These are phyloP conservation scores for Pseudorhiza aurosa DNA, from an alignment of 30 jellyfish, hydroid and myxozoan species.

Conservation along the genomic window DNA sequence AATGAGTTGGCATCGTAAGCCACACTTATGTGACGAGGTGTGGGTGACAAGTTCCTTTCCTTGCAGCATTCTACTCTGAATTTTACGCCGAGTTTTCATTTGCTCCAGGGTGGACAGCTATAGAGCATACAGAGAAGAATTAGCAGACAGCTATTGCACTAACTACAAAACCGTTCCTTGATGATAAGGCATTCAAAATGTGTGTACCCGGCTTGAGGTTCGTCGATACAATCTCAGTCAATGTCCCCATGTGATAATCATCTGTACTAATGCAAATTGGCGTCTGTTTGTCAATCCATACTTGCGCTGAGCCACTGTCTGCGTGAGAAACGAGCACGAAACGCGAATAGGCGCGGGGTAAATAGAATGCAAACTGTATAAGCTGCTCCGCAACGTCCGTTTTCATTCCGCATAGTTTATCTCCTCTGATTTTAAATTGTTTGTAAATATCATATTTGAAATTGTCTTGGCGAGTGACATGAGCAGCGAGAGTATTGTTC, in stretches of 20 bases:
- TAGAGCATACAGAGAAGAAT: too few relatives aligned
- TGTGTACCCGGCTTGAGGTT: conserved; percentile 88
- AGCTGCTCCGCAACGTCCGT: conserved; percentile 90
- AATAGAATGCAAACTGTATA: conserved; percentile 63
- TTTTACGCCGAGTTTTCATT: too few relatives aligned
- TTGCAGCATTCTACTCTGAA: too few relatives aligned
- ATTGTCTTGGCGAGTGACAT: conserved; percentile 82
- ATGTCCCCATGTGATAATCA: conserved; percentile 96
- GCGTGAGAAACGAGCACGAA: conserved; percentile 87
- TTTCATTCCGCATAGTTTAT: conserved; percentile 94
- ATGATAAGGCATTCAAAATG: conserved; percentile 72
- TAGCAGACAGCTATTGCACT: conserved; percentile 90
- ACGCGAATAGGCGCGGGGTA: conserved; percentile 85
- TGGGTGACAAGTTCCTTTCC: too few relatives aligned
- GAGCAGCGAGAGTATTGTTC: conserved; percentile 79
- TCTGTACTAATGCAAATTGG: conserved; percentile 85
- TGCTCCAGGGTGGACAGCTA: too few relatives aligned
- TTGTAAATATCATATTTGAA: conserved; percentile 78
- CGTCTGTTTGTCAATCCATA: conserved; percentile 91
- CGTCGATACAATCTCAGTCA: conserved; percentile 81
- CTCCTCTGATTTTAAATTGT: conserved; percentile 84
- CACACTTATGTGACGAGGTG: too few relatives aligned
- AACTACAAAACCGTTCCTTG: conserved; percentile 87
- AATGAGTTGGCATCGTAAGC: too few relatives aligned
- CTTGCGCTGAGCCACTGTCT: conserved; percentile 86